A percentile compares a stretch with the other conserved stretches of the same genome.
Conservation (phyloP, 64 coral and sea anemone genomes). For the Orbicella faveolata region DNA sequence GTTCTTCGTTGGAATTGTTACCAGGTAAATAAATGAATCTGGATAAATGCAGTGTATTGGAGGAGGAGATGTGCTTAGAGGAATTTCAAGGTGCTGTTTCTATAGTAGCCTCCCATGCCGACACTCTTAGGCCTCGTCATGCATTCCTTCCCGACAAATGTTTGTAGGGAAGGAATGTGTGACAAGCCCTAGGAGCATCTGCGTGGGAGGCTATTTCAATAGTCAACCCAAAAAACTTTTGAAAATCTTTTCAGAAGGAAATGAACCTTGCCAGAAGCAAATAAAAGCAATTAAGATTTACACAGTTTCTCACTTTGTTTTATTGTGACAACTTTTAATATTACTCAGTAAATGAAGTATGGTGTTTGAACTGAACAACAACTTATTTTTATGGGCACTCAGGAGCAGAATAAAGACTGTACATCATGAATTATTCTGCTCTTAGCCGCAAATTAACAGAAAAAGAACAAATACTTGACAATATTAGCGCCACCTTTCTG, state of each 20-base stretch:
- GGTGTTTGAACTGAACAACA: not conserved
- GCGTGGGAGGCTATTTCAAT: no score
- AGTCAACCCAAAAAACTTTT: no score
- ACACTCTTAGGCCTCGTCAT: not conserved
- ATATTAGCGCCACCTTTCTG: no score
- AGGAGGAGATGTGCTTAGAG: not conserved
- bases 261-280: no score
- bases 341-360: no score
- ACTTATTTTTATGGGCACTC: not conserved
- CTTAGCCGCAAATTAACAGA: not conserved
- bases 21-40: not conserved
- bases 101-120: not conserved
- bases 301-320: not conserved
- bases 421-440: not conserved
- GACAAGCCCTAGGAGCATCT: no score
- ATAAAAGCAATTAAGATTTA: not conserved
- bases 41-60: not conserved
- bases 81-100: not conserved
- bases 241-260: no score
- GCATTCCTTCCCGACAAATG: not conserved
- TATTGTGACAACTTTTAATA: no score
- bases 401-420: not conserved
- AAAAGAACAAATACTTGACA: not conserved
- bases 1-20: not conserved
- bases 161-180: no score